Evolutionary conservation across 2,113 vertebrate species (phyloP), one percentile per base, ranked within the genome.

Genomic region (Limnothrissa miodon): DNA sequence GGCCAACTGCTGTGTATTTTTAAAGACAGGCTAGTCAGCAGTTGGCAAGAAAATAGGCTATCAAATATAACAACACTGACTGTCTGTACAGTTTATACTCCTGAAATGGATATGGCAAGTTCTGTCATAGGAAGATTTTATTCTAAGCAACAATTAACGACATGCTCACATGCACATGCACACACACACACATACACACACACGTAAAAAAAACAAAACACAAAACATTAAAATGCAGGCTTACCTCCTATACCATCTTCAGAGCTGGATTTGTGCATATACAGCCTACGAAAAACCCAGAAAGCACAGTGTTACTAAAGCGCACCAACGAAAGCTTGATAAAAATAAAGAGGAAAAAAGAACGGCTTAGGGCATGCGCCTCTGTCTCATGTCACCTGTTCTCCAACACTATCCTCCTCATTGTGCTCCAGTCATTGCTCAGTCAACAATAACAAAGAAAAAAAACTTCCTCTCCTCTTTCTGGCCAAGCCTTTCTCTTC

Each of bases 211-310:
- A 86, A 87, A 89, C 88, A 88, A 85, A 78, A 86, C 92, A 74
- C 4, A 70, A 70, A 29, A n/a, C n/a, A n/a, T n/a, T n/a, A n/a
- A 42, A 36, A 36, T 4, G 66, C 33, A 74, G 33, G 96, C 94
- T 93, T 86, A 98, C 97, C 98, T 90, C 96, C 95, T 83, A 95
- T 95, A 88, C 96, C 93, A 90, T 99, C 98, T 87, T 99, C 98
- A 0, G 96, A 97, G 91, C 94, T 96, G 78, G 97, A 98, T 92
- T 97, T 98, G 90, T 97, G 96, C 92, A 98, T 95, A 86, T 95
- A 94, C 66, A 95, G 93, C 93, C 97, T 99, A 88, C 82, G 93
- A 93, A 87, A 81, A 78, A 91, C 11, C 66, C 66, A 92, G 91
- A 83, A 81, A 59, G 51, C 56, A 84, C 45, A 13, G 85, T 74